phyloP scores from a whole-genome alignment of 2,888 invertebrate species.

The Perdita meconis region DNA sequence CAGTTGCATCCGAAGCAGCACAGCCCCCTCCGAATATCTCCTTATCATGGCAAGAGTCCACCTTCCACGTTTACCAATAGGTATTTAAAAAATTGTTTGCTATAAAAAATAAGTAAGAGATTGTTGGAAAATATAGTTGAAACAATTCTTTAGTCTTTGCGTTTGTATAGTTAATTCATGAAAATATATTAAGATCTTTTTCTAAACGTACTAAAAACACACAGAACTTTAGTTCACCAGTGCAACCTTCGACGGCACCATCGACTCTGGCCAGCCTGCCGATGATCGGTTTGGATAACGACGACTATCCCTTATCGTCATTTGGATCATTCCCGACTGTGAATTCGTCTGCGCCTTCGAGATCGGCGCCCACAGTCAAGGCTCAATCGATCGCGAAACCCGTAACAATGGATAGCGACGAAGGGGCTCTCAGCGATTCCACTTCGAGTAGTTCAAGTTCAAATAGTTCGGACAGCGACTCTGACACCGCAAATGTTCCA shows the following conservation, averaged over 20 bases:
- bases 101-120: background rate
- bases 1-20: constrained; percentile 78
- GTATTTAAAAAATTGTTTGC: constrained; percentile 57
- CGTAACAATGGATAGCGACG: constrained; percentile 64
- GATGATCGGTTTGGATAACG: constrained; percentile 90
- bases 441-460: constrained; percentile 82
- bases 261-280: constrained; percentile 91
- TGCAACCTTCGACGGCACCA: constrained; percentile 86
- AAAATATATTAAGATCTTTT: constrained; percentile 38
- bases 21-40: constrained; percentile 78
- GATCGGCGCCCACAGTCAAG: constrained; percentile 44
- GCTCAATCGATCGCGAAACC: constrained; percentile 50
- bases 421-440: constrained; percentile 79
- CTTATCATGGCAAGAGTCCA: constrained; percentile 79
- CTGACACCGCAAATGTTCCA: constrained; percentile 81
- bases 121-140: background rate
- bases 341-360: constrained; percentile 65
- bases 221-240: constrained; percentile 86
- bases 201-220: constrained; percentile 56
- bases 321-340: constrained; percentile 41
- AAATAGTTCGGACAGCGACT: constrained; percentile 85
- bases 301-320: constrained; percentile 76
- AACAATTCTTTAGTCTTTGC: constrained; percentile 1
- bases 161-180: constrained; percentile 13
- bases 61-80: constrained; percentile 70